phyloP scores from a whole-genome alignment of 1,140 invertebrate genomes.

The Papilio polytes region DNA sequence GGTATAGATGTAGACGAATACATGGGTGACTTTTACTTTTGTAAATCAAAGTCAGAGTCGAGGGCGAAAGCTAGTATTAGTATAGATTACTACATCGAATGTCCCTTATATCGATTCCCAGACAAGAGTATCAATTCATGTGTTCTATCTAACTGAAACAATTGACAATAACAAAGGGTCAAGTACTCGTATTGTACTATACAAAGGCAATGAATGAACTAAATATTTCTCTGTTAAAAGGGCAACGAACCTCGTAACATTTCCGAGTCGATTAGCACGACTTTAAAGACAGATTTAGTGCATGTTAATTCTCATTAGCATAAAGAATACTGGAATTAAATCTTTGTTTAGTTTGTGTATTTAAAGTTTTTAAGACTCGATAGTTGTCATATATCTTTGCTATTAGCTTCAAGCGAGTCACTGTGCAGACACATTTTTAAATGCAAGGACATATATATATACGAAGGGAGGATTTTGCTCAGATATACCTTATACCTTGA shows the following conservation, averaged over 20 bases:
- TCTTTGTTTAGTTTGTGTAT: neutral
- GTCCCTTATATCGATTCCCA: neutral
- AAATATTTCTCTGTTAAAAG: neutral
- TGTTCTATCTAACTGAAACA: constrained; percentile 19
- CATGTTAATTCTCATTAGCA: neutral
- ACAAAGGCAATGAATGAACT: constrained; percentile 10
- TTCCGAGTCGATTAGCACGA: neutral
- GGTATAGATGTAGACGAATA: too few relatives aligned
- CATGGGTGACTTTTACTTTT: too few relatives aligned
- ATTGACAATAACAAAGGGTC: neutral
- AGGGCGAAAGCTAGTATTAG: too few relatives aligned
- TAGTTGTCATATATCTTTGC: too few relatives aligned
- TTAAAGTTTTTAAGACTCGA: too few relatives aligned
- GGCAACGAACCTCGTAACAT: neutral
- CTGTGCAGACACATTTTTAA: too few relatives aligned
- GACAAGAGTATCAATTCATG: neutral
- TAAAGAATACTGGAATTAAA: too few relatives aligned
- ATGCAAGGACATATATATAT: too few relatives aligned
- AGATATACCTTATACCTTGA: too few relatives aligned
- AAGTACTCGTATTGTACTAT: constrained; percentile 2
- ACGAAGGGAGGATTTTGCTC: too few relatives aligned
- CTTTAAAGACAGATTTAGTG: neutral
- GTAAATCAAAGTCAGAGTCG: too few relatives aligned
- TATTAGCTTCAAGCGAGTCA: too few relatives aligned
- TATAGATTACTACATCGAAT: neutral